Conservation (phyloP, 2,113 vertebrate species). For the Oophaga pumilio region DNA sequence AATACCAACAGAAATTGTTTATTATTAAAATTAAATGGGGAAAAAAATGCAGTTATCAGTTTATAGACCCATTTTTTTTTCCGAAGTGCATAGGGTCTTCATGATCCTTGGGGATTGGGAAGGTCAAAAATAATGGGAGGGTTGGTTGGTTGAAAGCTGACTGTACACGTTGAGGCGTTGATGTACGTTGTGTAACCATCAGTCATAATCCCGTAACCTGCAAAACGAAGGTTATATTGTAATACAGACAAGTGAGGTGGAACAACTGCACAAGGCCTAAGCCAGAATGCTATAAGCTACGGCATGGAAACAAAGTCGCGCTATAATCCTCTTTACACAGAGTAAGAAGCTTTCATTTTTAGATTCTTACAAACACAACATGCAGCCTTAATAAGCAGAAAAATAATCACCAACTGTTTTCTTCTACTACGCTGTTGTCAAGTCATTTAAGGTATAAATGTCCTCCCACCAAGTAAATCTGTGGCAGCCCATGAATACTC, state of each 20-base stretch:
- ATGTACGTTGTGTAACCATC: slow-evolving; percentile 96
- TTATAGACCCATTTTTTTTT: slow-evolving; percentile 67
- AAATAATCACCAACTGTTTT: slow-evolving; percentile 1
- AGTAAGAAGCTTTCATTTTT: slow-evolving; percentile 43
- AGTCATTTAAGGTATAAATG: background rate
- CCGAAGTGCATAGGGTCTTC: slow-evolving; percentile 71
- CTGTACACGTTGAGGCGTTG: slow-evolving; percentile 94
- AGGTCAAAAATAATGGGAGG: slow-evolving; percentile 98
- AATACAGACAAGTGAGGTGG: slow-evolving; percentile 45
- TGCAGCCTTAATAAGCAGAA: slow-evolving; percentile 23
- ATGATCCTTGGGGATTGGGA: slow-evolving; percentile 92
- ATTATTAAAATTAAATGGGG: slow-evolving; percentile 78
- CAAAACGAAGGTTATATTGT: slow-evolving; percentile 60
- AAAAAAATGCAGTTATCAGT: slow-evolving; percentile 63
- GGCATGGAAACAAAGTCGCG: slow-evolving; percentile 50
- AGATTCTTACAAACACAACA: slow-evolving; percentile 24
- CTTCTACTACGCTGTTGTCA: background rate
- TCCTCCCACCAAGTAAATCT: background rate
- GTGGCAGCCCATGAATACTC: background rate
- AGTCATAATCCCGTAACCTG: slow-evolving; percentile 98
- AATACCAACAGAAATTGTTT: slow-evolving; percentile 69
- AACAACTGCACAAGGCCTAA: slow-evolving; percentile 16
- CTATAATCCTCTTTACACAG: slow-evolving; percentile 16
- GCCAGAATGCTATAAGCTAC: slow-evolving; percentile 38
- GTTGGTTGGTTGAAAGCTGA: slow-evolving; percentile 98